phyloP scores from a whole-genome alignment of 2,888 invertebrate genomes.

The Choristoneura rosaceana region DNA sequence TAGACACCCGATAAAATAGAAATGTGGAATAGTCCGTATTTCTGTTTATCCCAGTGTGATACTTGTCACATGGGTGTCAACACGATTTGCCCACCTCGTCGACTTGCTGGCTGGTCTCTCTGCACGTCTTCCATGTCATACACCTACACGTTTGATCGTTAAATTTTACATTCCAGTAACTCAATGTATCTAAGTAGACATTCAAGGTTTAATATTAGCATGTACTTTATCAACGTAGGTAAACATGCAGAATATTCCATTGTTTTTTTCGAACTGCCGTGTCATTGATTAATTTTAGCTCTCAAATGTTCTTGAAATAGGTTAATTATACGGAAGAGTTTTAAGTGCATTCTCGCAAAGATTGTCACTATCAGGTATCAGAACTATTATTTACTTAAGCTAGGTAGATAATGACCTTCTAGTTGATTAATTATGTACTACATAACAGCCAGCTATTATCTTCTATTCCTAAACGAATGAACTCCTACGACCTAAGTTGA shows the following conservation, averaged over 20 bases:
- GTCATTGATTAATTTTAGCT: constrained; percentile 2
- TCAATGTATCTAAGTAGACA: constrained; percentile 30
- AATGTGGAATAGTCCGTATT: constrained; percentile 24
- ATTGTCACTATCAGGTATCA: constrained; percentile 12
- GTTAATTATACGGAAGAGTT: constrained; percentile 16
- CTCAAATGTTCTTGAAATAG: constrained; percentile 8
- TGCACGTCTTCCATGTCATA: constrained; percentile 29
- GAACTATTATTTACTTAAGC: constrained; percentile 4
- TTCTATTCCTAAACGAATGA: constrained; percentile 28
- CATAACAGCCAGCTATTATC: constrained; percentile 12
- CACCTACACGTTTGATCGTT: constrained; percentile 34
- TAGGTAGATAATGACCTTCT: constrained; percentile 8
- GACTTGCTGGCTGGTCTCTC: constrained; percentile 7
- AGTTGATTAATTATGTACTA: not conserved
- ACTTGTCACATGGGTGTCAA: constrained; percentile 40
- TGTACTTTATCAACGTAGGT: not conserved
- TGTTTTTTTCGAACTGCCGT: constrained; percentile 10
- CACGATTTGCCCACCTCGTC: constrained; percentile 37
- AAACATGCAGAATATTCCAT: constrained; percentile 10
- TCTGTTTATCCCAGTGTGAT: constrained; percentile 26
- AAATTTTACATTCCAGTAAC: constrained; percentile 34
- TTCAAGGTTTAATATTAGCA: constrained; percentile 28
- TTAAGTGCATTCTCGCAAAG: constrained; percentile 13
- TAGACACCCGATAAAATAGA: constrained; percentile 9
- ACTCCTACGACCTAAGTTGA: constrained; percentile 30